Percentiles rank a stretch among this genome's conserved stretches.
Evolutionary conservation across 2,797 vertebrate species (phyloP).

Genomic region (Mycteria americana): DNA sequence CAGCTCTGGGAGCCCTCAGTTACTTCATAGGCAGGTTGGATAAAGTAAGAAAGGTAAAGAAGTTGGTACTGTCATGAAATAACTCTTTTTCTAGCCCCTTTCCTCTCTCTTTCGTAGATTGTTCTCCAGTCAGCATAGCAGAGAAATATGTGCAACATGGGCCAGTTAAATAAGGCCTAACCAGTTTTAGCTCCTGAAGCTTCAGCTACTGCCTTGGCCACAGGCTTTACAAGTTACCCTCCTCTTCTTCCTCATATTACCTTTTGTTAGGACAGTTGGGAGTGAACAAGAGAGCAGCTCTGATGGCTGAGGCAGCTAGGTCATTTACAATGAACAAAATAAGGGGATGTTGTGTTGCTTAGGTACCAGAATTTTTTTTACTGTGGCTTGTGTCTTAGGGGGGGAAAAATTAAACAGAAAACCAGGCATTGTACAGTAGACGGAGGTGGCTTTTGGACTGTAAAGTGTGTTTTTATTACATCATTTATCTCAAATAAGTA

Average conservation of each 20-base stretch:
- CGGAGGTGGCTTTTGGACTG: neutral
- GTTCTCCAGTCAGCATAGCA: neutral
- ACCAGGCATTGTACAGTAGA: neutral
- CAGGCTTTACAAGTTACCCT: neutral
- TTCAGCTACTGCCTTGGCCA: neutral
- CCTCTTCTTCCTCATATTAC: neutral
- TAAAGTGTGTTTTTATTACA: constrained; percentile 45
- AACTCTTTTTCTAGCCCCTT: neutral
- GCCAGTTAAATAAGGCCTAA: neutral
- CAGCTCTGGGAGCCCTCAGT: neutral
- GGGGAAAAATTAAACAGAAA: neutral
- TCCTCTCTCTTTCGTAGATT: neutral
- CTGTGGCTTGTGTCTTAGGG: neutral
- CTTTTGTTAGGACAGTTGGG: neutral
- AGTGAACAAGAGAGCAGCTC: neutral
- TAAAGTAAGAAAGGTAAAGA: neutral
- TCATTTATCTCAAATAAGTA: constrained; percentile 60
- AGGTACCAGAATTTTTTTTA: neutral
- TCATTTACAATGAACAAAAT: neutral
- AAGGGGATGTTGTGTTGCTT: neutral
- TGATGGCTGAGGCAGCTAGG: neutral
- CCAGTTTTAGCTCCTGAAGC: neutral
- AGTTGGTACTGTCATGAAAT: neutral
- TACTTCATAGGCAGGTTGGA: neutral
- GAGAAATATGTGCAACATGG: neutral